These are phyloP conservation scores for Bombus cullumanus DNA, from an alignment of 1,140 invertebrate genomes.

Conservation along the genomic window DNA sequence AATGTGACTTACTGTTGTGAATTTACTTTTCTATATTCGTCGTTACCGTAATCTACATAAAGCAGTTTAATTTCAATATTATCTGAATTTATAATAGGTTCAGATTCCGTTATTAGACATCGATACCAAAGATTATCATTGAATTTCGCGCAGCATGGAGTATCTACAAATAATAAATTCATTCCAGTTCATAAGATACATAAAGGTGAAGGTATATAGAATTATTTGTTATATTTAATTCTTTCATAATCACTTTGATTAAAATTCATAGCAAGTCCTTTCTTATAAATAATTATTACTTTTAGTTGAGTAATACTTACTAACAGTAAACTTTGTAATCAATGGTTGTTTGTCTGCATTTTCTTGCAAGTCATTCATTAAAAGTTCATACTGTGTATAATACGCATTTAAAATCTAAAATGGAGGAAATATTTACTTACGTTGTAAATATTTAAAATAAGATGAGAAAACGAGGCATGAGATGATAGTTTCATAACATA, in stretches of 20 bases:
- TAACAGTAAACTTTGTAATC: slow-evolving; percentile 38
- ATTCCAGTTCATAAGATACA: neutral
- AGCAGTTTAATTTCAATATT: slow-evolving; percentile 77
- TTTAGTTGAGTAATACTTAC: slow-evolving; percentile 52
- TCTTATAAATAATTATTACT: neutral
- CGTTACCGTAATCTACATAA: slow-evolving; percentile 87
- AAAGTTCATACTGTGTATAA: slow-evolving; percentile 32
- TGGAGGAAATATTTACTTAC: slow-evolving; percentile 9
- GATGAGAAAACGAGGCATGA: neutral
- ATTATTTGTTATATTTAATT: neutral
- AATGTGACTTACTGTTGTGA: slow-evolving; percentile 58
- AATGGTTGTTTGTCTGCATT: slow-evolving; percentile 60
- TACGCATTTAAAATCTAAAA: slow-evolving; percentile 54
- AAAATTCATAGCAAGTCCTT: neutral
- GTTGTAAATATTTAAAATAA: slow-evolving; percentile 6
- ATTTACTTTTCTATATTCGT: slow-evolving; percentile 70
- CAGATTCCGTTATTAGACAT: slow-evolving; percentile 81
- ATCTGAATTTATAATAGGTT: neutral
- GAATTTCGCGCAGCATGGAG: slow-evolving; percentile 73
- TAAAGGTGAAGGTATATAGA: neutral
- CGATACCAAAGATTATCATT: slow-evolving; percentile 82
- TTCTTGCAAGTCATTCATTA: slow-evolving; percentile 67
- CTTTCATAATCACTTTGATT: neutral
- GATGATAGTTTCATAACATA: slow-evolving; percentile 12
- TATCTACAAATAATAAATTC: slow-evolving; percentile 52